phyloP scores from a whole-genome alignment of 2,113 vertebrate species.

The Desmodus rotundus region DNA sequence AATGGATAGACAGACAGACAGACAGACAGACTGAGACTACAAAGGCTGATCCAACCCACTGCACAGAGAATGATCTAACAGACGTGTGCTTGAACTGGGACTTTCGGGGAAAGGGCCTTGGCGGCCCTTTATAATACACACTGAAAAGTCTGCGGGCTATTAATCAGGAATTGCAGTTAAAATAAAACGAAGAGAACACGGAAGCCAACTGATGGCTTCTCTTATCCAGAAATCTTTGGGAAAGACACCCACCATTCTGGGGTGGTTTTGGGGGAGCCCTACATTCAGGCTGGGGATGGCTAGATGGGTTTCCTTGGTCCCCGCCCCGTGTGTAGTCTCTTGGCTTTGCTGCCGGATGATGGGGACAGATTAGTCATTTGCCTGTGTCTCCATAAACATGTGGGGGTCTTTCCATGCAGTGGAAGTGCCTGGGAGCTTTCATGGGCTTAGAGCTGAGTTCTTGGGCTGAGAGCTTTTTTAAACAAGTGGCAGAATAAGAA shows the following conservation, averaged over 20 bases:
- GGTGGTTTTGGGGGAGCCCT: neutral
- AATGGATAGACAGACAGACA: neutral
- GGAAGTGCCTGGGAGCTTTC: neutral
- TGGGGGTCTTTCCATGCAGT: neutral
- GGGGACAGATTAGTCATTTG: neutral
- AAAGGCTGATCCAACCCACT: neutral
- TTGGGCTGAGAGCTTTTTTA: neutral
- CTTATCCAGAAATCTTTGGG: neutral
- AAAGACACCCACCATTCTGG: neutral
- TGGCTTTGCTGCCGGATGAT: neutral
- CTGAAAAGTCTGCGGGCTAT: neutral
- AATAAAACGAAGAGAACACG: neutral
- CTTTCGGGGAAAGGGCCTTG: neutral
- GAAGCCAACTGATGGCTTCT: neutral
- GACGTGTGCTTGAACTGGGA: neutral
- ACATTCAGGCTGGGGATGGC: neutral
- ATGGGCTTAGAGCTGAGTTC: neutral
- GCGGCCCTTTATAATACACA: neutral
- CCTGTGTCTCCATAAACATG: neutral
- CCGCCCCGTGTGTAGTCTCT: neutral
- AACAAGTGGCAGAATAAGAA: neutral
- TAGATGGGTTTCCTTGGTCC: neutral
- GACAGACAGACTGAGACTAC: neutral
- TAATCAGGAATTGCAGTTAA: neutral
- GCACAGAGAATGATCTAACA: neutral